Evolutionary conservation across 1,140 invertebrate species (phyloP).

Genomic region (Apis florea): DNA sequence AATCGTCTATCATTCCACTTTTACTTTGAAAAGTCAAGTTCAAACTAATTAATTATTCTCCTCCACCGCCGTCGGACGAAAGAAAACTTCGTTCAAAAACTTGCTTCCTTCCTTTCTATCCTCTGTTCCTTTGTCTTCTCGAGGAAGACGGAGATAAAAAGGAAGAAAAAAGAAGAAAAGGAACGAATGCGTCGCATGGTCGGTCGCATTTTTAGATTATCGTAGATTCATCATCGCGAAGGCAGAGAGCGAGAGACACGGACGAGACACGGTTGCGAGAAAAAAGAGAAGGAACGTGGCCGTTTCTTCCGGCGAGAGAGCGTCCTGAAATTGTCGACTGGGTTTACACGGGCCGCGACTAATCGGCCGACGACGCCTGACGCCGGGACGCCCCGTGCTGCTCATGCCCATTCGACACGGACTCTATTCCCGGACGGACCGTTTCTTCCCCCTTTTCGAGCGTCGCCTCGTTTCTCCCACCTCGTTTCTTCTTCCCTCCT

Average conservation of each 20-base stretch:
- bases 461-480: background rate
- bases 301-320: conserved; percentile 51
- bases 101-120: too few species aligned
- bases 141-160: too few species aligned
- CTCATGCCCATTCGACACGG: conserved; percentile 72
- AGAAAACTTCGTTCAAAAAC: too few species aligned
- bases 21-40: too few species aligned
- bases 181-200: background rate
- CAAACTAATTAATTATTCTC: too few species aligned
- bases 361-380: conserved; percentile 73
- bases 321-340: conserved; percentile 50
- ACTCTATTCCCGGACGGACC: conserved; percentile 68
- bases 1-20: too few species aligned
- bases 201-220: conserved; percentile 42
- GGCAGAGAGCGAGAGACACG: background rate
- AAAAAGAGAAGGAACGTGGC: background rate
- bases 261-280: conserved; percentile 35
- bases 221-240: conserved; percentile 40
- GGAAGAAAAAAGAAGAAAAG: background rate
- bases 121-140: background rate
- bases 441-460: conserved; percentile 16
- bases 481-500: background rate
- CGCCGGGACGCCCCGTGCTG: conserved; percentile 66
- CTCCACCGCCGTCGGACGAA: too few species aligned
- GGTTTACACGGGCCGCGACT: conserved; percentile 61